These are phyloP conservation scores for Spilarctia lutea DNA, from an alignment of 2,888 invertebrate species.

Conservation along the genomic window DNA sequence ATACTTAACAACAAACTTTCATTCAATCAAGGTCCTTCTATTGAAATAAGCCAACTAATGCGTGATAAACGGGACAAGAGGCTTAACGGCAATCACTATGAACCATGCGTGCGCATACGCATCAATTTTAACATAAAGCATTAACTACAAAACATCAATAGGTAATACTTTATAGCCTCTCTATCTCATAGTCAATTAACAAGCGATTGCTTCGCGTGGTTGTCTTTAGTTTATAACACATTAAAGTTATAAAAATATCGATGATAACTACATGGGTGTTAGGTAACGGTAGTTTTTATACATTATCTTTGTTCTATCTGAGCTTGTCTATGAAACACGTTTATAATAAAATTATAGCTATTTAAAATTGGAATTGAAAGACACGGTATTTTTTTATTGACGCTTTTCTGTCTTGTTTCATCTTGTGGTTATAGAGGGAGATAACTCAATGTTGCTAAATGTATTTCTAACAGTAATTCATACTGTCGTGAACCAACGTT, in stretches of 20 bases:
- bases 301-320: constrained; percentile 11
- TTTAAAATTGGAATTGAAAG: constrained; percentile 5
- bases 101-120: constrained; percentile 8
- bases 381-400: not conserved
- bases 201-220: constrained; percentile 42
- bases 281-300: constrained; percentile 25
- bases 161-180: constrained; percentile 54
- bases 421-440: not conserved
- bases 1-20: not conserved
- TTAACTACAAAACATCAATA: constrained; percentile 51
- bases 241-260: constrained; percentile 47
- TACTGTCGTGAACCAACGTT: not conserved
- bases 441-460: not conserved
- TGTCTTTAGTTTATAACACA: constrained; percentile 45
- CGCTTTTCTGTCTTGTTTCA: not conserved
- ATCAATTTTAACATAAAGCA: constrained; percentile 13
- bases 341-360: not conserved
- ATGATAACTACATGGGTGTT: constrained; percentile 42
- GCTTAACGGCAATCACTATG: not conserved
- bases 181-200: constrained; percentile 64
- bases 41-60: not conserved
- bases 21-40: not conserved
- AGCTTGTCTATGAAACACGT: constrained; percentile 3
- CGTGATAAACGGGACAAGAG: not conserved
- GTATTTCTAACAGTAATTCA: not conserved